Conservation (phyloP, 2,113 vertebrate species). For the Pandion haliaetus region DNA sequence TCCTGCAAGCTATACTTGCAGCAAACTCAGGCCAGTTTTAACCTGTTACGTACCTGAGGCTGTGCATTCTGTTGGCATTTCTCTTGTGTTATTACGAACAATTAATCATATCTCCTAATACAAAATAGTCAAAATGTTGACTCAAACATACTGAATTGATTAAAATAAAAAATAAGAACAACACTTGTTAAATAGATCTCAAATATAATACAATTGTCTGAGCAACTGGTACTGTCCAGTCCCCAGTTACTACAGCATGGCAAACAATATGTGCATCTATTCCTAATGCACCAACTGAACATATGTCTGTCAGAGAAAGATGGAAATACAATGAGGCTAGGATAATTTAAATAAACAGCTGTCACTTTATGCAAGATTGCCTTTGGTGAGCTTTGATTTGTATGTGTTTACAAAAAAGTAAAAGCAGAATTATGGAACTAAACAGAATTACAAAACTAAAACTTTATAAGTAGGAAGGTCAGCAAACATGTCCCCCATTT, state of each 20-base stretch:
- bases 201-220: conserved; percentile 13
- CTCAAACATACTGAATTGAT: not conserved
- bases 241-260: conserved; percentile 35
- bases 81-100: not conserved
- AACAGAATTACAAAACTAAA: not conserved
- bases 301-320: conserved; percentile 71
- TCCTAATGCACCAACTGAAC: conserved; percentile 55
- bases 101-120: not conserved
- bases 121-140: conserved; percentile 19
- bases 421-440: not conserved
- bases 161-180: not conserved
- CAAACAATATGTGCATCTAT: conserved; percentile 70
- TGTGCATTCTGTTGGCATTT: not conserved
- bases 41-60: not conserved
- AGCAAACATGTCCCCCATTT: not conserved
- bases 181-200: not conserved
- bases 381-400: conserved; percentile 71
- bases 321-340: conserved; percentile 49
- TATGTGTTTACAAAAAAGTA: not conserved
- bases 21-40: not conserved
- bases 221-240: conserved; percentile 64
- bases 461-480: not conserved
- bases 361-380: conserved; percentile 70
- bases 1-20: not conserved
- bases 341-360: conserved; percentile 77